A percentile compares a stretch with the other conserved stretches of the same genome.
Conservation (phyloP, 2,888 invertebrate species). For the Chorisops tibialis region DNA sequence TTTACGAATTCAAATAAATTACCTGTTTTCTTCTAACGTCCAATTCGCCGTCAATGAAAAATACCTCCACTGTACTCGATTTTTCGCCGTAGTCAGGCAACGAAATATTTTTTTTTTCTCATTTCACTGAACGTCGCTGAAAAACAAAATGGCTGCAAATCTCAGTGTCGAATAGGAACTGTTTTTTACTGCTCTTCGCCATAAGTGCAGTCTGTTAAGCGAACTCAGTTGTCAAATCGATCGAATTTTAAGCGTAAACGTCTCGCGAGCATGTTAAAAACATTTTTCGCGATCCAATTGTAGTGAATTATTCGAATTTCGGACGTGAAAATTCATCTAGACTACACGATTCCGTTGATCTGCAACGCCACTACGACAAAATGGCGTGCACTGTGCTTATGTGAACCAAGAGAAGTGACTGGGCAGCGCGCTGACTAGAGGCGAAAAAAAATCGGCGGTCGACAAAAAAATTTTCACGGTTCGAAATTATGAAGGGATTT, state of each 20-base stretch:
- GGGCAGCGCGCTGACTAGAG: background rate
- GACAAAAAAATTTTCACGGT: background rate
- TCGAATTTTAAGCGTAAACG: slow-evolving; percentile 10
- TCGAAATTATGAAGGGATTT: background rate
- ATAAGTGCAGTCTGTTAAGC: slow-evolving; percentile 25
- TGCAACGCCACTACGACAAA: slow-evolving; percentile 25
- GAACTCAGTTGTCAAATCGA: slow-evolving; percentile 17
- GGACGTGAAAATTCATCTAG: slow-evolving; percentile 2
- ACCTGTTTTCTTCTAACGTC: too few species aligned
- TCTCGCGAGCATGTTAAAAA: slow-evolving; percentile 8
- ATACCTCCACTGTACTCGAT: too few species aligned
- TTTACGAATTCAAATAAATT: too few species aligned
- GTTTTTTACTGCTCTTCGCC: slow-evolving; percentile 30
- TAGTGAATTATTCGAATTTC: slow-evolving; percentile 2
- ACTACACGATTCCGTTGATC: slow-evolving; percentile 11
- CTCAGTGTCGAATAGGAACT: slow-evolving; percentile 26
- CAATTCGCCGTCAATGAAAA: too few species aligned
- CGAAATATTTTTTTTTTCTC: background rate
- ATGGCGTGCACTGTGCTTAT: slow-evolving; percentile 17
- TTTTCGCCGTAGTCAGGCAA: too few species aligned
- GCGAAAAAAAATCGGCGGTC: background rate
- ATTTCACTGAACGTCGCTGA: slow-evolving; percentile 27
- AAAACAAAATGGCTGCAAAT: slow-evolving; percentile 31
- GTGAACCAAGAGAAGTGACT: slow-evolving; percentile 16
- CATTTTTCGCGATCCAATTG: background rate